phyloP scores from a whole-genome alignment of 2,797 vertebrate species.

The Thamnophis elegans region DNA sequence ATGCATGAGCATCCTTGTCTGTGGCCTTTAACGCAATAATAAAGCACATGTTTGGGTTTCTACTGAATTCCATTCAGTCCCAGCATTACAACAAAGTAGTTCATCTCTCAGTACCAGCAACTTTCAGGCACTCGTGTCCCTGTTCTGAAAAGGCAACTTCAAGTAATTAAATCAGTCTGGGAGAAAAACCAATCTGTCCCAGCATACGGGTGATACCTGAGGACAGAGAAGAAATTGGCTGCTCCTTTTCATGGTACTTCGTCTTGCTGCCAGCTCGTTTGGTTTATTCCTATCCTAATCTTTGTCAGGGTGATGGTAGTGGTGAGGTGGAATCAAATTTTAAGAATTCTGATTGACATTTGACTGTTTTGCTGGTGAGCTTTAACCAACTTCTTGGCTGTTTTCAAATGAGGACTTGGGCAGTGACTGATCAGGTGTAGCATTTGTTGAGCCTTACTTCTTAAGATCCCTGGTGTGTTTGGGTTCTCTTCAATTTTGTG shows the following conservation, averaged over 20 bases:
- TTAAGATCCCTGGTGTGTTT: constrained; percentile 31
- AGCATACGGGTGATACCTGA: background rate
- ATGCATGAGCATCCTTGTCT: background rate
- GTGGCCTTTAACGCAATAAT: constrained; percentile 1
- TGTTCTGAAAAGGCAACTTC: background rate
- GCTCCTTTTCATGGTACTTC: background rate
- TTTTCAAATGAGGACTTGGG: background rate
- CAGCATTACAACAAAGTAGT: background rate
- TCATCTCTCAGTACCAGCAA: background rate
- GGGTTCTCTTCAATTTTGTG: background rate
- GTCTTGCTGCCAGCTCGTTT: background rate
- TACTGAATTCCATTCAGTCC: background rate
- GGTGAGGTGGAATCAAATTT: background rate
- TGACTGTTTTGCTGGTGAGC: background rate
- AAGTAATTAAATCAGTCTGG: background rate
- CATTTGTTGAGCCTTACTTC: background rate
- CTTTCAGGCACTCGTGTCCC: background rate
- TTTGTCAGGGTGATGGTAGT: background rate
- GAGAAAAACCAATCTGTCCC: background rate
- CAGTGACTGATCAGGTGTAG: background rate
- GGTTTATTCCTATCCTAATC: background rate
- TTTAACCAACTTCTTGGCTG: background rate
- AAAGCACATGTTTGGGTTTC: background rate
- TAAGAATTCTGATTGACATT: background rate
- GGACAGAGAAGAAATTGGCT: background rate